Conservation (phyloP, 2,113 vertebrate species). For the Lanius ludovicianus region DNA sequence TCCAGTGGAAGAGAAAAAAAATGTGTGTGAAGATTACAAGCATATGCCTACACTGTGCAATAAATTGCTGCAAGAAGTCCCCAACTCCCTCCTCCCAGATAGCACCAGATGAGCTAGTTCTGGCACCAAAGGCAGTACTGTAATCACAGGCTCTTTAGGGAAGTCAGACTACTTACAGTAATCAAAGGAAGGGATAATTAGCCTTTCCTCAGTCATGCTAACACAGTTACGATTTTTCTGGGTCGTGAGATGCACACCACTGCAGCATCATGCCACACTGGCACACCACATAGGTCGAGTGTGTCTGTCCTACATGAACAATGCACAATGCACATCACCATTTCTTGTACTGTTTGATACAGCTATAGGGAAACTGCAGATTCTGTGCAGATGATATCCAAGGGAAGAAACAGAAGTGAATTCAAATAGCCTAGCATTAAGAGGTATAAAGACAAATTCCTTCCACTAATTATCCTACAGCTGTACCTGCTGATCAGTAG, state of each 20-base stretch:
- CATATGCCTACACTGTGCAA: not conserved
- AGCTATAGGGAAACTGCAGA: not conserved
- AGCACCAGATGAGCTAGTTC: not conserved
- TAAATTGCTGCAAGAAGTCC: not conserved
- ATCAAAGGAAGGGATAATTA: constrained; percentile 25
- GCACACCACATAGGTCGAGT: not conserved
- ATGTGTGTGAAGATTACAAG: not conserved
- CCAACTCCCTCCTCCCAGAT: not conserved
- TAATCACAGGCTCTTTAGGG: not conserved
- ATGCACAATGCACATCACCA: not conserved
- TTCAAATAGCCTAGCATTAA: not conserved
- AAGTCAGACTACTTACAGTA: not conserved
- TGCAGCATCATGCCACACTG: not conserved
- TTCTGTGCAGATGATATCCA: not conserved
- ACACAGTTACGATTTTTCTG: not conserved
- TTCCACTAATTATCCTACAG: not conserved
- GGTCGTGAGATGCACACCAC: not conserved
- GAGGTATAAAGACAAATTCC: not conserved
- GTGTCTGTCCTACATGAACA: not conserved
- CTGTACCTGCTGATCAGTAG: not conserved
- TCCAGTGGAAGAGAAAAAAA: not conserved
- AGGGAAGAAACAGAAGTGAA: not conserved
- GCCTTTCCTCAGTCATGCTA: constrained; percentile 13
- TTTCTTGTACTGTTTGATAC: not conserved
- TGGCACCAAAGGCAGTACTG: not conserved